Conservation (phyloP, 2,113 vertebrate genomes). For the Corydoras sp. region DNA sequence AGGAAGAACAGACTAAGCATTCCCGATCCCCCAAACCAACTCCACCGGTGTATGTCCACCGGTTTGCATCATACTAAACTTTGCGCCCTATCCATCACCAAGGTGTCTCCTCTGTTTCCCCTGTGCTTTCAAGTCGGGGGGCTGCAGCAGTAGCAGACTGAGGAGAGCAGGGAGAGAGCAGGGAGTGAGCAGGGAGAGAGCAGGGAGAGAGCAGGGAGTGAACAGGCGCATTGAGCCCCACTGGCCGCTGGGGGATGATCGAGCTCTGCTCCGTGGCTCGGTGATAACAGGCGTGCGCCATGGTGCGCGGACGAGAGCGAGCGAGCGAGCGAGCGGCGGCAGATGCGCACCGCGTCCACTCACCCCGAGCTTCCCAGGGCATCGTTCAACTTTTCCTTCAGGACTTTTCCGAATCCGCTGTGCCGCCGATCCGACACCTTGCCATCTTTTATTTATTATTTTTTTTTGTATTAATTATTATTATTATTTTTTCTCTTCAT, state of each 20-base stretch:
- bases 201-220: neutral
- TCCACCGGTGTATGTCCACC: neutral
- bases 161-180: neutral
- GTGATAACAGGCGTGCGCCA: constrained; percentile 40
- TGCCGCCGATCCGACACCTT: too few species aligned
- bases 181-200: constrained; percentile 6
- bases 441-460: neutral
- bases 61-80: neutral
- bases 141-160: neutral
- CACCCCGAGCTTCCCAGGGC: constrained; percentile 33
- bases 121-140: neutral
- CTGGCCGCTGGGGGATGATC: constrained; percentile 66
- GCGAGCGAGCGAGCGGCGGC: constrained; percentile 49
- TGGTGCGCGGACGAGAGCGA: constrained; percentile 46
- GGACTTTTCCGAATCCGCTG: neutral
- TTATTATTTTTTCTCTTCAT: too few species aligned
- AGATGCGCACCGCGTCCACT: constrained; percentile 63
- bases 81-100: neutral
- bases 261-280: constrained; percentile 62
- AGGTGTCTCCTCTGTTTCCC: neutral
- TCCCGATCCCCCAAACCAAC: too few species aligned
- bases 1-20: too few species aligned
- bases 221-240: constrained; percentile 56
- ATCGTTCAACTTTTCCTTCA: constrained; percentile 63
- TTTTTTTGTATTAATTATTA: constrained; percentile 1